phyloP scores from a whole-genome alignment of 2,888 invertebrate genomes.

The Caradrina kadenii region DNA sequence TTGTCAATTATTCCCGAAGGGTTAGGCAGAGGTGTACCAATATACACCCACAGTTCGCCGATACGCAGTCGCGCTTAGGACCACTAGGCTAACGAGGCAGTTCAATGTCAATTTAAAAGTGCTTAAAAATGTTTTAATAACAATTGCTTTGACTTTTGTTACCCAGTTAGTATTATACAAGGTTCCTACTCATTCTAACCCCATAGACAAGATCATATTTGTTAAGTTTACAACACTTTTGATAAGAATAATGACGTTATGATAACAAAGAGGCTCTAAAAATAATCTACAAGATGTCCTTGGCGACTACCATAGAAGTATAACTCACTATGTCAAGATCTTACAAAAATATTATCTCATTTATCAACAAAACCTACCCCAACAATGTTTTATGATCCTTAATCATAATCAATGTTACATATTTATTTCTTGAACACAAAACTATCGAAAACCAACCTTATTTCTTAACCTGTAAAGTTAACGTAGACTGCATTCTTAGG shows the following conservation, averaged over 20 bases:
- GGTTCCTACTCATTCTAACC: no score
- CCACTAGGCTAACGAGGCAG: no score
- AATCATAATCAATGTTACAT: conserved; percentile 59
- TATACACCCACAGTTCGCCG: no score
- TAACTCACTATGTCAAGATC: conserved; percentile 47
- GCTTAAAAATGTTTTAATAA: no score
- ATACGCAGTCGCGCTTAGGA: no score
- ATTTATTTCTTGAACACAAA: not conserved
- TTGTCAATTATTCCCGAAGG: no score
- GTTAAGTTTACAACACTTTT: conserved; percentile 8
- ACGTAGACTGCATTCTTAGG: not conserved
- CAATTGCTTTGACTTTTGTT: no score
- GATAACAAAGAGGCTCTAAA: conserved; percentile 17
- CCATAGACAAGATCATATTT: not conserved
- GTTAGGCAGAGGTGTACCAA: no score
- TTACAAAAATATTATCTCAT: conserved; percentile 58
- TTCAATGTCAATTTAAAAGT: no score
- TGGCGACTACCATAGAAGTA: conserved; percentile 16
- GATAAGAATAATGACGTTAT: not conserved
- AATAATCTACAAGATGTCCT: conserved; percentile 30
- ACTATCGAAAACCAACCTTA: conserved; percentile 11
- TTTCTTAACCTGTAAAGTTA: rapidly evolving
- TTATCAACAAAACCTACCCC: conserved; percentile 63
- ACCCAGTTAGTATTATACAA: no score
- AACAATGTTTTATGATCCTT: conserved; percentile 57